phyloP scores from a whole-genome alignment of 2,113 vertebrate genomes.

The Bambusicola thoracicus region DNA sequence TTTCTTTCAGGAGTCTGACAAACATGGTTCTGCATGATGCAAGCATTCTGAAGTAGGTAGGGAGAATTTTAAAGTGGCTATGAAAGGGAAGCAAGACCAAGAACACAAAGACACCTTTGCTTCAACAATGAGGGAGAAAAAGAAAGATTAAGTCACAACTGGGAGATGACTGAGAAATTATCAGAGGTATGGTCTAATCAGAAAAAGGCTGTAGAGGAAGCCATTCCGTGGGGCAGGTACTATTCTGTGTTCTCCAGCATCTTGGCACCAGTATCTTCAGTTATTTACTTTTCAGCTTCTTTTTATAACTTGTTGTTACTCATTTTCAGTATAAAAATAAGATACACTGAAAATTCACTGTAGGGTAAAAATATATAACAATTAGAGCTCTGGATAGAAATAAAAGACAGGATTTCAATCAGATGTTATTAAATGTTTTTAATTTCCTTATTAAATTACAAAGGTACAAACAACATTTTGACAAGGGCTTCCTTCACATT shows the following conservation, averaged over 20 bases:
- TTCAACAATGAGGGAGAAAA: neutral
- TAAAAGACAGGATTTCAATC: accelerated
- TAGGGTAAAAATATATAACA: neutral
- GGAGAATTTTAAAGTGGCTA: neutral
- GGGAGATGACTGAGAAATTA: neutral
- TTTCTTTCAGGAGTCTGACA: neutral
- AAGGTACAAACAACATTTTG: neutral
- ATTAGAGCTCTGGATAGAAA: neutral
- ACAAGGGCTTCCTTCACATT: neutral
- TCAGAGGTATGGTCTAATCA: neutral
- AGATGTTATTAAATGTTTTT: neutral
- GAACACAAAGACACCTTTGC: neutral
- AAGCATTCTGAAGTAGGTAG: neutral
- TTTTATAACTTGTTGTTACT: neutral
- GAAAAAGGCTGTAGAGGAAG: neutral
- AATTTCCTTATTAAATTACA: neutral
- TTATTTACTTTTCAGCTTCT: neutral
- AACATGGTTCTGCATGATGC: neutral
- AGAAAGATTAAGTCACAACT: neutral
- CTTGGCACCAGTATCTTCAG: neutral
- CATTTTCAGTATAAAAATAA: neutral
- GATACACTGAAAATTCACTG: neutral
- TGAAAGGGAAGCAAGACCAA: neutral
- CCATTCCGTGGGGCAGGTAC: neutral
- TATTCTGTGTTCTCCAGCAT: neutral